Conservation (phyloP, 2,113 vertebrate genomes). For the Aplodontia rufa region DNA sequence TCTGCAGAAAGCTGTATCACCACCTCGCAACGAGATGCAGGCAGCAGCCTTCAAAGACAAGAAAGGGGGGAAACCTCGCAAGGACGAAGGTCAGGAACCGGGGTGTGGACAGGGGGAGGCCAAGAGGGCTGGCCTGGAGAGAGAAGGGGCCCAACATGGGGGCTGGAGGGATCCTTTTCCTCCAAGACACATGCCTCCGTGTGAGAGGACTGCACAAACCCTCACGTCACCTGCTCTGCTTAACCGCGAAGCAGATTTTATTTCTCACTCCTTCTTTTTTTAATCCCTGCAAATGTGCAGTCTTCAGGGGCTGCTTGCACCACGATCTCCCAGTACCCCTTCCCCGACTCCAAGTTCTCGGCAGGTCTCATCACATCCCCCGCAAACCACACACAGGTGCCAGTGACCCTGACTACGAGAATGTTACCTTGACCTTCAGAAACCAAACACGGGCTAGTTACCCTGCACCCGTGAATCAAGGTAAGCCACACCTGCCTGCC, state of each 20-base stretch:
- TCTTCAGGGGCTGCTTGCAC: neutral
- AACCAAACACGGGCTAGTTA: neutral
- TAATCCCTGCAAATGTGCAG: neutral
- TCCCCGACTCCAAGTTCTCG: neutral
- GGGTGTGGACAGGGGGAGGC: neutral
- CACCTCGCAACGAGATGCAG: conserved; percentile 44
- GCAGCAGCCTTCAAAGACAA: neutral
- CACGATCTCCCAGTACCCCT: too few relatives aligned
- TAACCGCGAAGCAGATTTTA: neutral
- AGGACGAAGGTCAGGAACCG: neutral
- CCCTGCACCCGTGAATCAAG: neutral
- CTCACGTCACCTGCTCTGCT: neutral
- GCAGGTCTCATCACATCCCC: neutral
- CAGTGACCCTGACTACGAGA: conserved; percentile 60
- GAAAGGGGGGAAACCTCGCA: neutral
- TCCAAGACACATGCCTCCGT: neutral
- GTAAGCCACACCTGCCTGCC: neutral
- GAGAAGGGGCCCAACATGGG: neutral
- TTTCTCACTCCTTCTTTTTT: neutral
- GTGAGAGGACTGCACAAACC: neutral
- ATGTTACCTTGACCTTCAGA: conserved; percentile 60
- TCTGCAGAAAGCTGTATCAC: neutral
- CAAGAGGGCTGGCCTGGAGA: neutral
- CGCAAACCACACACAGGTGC: conserved; percentile 10
- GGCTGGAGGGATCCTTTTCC: neutral